Evolutionary conservation across 30 jellyfish, hydroid and myxozoan genomes (phyloP), one percentile per base, ranked within the genome.

Genomic region (Aurelia aurita complex sp. Pacific): DNA sequence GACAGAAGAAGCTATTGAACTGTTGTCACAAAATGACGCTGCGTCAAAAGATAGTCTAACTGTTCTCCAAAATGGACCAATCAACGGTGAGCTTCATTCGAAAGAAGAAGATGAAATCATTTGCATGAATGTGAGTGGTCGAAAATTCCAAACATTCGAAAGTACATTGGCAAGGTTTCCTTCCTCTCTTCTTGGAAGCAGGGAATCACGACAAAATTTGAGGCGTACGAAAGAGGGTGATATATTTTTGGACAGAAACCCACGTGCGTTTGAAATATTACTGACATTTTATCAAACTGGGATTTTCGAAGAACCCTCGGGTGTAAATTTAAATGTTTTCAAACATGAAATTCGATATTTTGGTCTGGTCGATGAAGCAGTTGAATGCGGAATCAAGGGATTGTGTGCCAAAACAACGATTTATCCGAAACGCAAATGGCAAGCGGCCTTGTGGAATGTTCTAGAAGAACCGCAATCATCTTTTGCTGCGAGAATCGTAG

Each of bases 271-370:
- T 50, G 96, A 88, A 55, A 68, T 74, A 18, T 75, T 94, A 32
- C 54, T 94, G n/a, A 94, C 97, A 14, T 94, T 94, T 57, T 94
- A 94, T 69, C 99, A 90, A 68, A 84, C 97, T 11, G 99, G 99
- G 15, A 86, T 94, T 15, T 94, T 94, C 67, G 99, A 94, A 60
- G 97, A 87, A 42, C 97, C 99, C 2, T 54, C 96, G 9, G 84
- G 85, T 36, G 97, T 94, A 7, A 88, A 85, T 61, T 85, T 89
- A 36, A 83, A 83, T 66, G 89, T 88, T 2, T 94, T 94, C 81
- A 97, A 89, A 54, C 76, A 72, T 62, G 99, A 94, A 55, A 65
- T 94, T 79, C 90, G 85, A n/a, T 94, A 71, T 69, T 94, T 83
- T 70, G 99, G 97, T 29, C 94, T 94, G 1, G 90, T 67, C 52